A percentile compares a stretch with the other conserved stretches of the same genome.
These are phyloP conservation scores for Chamaea fasciata DNA, from an alignment of 2,113 vertebrate genomes.

Conservation along the genomic window DNA sequence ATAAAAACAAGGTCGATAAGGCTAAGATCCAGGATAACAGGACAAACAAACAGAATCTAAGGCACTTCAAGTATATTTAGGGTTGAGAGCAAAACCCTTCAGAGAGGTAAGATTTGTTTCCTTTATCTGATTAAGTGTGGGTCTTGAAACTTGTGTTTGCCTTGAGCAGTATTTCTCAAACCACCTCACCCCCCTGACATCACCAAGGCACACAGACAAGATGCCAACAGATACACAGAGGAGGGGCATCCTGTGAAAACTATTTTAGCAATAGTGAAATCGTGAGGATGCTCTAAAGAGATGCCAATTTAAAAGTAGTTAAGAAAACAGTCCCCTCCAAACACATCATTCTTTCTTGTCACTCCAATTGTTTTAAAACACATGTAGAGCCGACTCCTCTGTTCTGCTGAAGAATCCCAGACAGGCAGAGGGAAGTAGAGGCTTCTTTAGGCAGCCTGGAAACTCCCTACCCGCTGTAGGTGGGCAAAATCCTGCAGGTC, in stretches of 20 bases:
- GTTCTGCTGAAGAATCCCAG: not conserved
- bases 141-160: not conserved
- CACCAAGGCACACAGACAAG: not conserved
- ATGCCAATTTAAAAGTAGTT: not conserved
- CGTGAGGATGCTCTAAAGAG: not conserved
- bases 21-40: not conserved
- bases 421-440: not conserved
- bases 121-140: not conserved
- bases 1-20: not conserved
- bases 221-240: fast-evolving
- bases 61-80: not conserved
- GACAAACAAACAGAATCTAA: not conserved
- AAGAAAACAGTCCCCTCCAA: not conserved
- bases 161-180: not conserved
- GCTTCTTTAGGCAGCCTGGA: not conserved
- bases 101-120: not conserved
- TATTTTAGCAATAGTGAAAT: not conserved
- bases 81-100: not conserved
- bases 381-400: fast-evolving
- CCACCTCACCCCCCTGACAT: not conserved
- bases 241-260: not conserved
- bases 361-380: not conserved
- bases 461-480: fast-evolving
- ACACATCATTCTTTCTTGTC: not conserved
- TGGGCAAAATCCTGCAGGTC: not conserved